These are phyloP conservation scores for Eristalis pertinax DNA, from an alignment of 2,888 invertebrate species.

Conservation along the genomic window DNA sequence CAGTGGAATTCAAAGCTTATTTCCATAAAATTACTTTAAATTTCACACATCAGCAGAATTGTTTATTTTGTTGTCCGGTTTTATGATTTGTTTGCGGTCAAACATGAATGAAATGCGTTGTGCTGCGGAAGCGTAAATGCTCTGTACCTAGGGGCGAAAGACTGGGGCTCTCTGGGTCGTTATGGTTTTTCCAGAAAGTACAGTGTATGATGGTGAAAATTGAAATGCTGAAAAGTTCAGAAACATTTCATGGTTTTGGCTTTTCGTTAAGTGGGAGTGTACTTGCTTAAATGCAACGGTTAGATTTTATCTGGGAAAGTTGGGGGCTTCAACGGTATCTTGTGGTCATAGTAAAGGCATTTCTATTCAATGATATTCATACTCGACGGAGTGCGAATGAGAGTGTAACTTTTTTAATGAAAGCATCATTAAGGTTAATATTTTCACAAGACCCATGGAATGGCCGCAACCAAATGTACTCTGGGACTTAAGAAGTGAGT, in stretches of 20 bases:
- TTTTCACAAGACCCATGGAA: no score
- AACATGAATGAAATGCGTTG: slow-evolving; percentile 37
- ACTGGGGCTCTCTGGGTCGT: not conserved
- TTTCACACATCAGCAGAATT: slow-evolving; percentile 62
- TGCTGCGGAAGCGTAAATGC: not conserved
- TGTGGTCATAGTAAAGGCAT: no score
- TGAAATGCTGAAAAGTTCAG: slow-evolving; percentile 23
- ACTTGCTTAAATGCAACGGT: no score
- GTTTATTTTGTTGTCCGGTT: slow-evolving; percentile 57
- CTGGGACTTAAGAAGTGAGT: no score
- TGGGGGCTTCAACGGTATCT: no score
- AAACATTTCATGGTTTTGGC: not conserved
- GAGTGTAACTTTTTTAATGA: no score
- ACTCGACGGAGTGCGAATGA: no score
- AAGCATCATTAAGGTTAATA: no score
- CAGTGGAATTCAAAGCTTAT: slow-evolving; percentile 40
- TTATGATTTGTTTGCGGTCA: slow-evolving; percentile 63
- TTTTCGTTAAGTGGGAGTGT: not conserved
- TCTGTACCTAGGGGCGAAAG: no score
- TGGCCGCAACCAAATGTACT: no score
- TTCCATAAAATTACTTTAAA: slow-evolving; percentile 62
- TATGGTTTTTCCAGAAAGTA: slow-evolving; percentile 7
- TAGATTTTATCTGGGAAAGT: no score
- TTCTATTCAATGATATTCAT: no score
- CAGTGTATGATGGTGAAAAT: slow-evolving; percentile 1